Conservation (phyloP, 1,140 invertebrate species). For the Drosophila lini region DNA sequence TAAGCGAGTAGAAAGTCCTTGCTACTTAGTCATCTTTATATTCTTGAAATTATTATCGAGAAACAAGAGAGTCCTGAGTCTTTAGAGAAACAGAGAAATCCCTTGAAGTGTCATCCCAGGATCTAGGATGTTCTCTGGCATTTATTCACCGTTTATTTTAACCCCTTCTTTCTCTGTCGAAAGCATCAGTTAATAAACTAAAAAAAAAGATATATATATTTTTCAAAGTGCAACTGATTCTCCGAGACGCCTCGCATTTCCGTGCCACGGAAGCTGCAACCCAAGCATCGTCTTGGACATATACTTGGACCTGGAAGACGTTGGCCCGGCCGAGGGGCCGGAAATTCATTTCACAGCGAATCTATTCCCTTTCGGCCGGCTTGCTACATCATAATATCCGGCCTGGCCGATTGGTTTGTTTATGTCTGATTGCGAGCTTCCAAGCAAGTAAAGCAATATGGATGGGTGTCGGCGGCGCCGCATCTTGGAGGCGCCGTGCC, state of each 20-base stretch:
- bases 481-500: conserved; percentile 23
- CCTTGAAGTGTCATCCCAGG: too few species aligned
- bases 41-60: too few species aligned
- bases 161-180: not conserved
- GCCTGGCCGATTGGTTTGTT: conserved; percentile 23
- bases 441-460: conserved; percentile 20
- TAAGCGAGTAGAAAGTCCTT: too few species aligned
- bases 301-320: not conserved
- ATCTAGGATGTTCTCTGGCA: not conserved
- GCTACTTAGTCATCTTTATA: too few species aligned
- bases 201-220: not conserved
- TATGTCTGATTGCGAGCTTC: conserved; percentile 14
- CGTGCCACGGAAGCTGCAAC: conserved; percentile 25
- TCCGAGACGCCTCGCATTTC: conserved; percentile 29
- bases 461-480: conserved; percentile 9
- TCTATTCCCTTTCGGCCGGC: conserved; percentile 6
- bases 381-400: conserved; percentile 37
- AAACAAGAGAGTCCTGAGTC: too few species aligned
- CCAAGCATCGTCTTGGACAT: not conserved
- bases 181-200: too few species aligned
- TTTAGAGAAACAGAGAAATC: too few species aligned
- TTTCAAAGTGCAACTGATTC: conserved; percentile 5
- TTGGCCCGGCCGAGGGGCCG: conserved; percentile 15
- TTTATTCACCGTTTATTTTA: not conserved
- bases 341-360: conserved; percentile 50